These are phyloP conservation scores for Argynnis bischoffii DNA, from an alignment of 2,888 invertebrate species.

Conservation along the genomic window DNA sequence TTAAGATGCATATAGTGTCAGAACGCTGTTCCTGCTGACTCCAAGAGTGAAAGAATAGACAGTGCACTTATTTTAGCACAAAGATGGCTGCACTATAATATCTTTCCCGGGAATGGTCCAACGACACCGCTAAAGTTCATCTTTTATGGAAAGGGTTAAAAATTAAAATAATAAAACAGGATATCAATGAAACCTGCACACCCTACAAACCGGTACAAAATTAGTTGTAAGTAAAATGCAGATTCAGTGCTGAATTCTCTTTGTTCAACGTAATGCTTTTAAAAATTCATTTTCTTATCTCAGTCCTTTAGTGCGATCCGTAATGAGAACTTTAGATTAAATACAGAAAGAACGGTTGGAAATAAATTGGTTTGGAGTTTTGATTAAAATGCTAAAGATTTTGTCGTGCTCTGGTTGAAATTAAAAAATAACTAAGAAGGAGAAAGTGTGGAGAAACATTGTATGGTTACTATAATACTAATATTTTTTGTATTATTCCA, in stretches of 20 bases:
- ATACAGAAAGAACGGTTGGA: conserved; percentile 28
- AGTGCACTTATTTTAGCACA: no score
- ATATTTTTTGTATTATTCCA: no score
- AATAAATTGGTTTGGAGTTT: conserved; percentile 27
- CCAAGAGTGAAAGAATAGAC: no score
- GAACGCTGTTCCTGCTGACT: no score
- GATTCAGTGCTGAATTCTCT: conserved; percentile 46
- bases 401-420: conserved; percentile 14
- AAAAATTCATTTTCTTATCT: conserved; percentile 40
- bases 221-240: conserved; percentile 52
- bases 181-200: conserved; percentile 12
- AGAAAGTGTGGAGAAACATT: conserved; percentile 3
- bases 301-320: conserved; percentile 29
- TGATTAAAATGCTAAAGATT: conserved; percentile 29
- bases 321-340: conserved; percentile 34
- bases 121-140: no score
- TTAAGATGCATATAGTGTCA: no score
- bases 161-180: background rate
- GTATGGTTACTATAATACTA: background rate
- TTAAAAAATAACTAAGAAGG: conserved; percentile 3
- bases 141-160: background rate
- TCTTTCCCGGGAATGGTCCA: no score
- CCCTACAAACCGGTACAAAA: conserved; percentile 38
- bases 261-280: conserved; percentile 38
- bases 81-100: no score